phyloP scores from a whole-genome alignment of 2,113 vertebrate genomes.

The Mustela lutreola region DNA sequence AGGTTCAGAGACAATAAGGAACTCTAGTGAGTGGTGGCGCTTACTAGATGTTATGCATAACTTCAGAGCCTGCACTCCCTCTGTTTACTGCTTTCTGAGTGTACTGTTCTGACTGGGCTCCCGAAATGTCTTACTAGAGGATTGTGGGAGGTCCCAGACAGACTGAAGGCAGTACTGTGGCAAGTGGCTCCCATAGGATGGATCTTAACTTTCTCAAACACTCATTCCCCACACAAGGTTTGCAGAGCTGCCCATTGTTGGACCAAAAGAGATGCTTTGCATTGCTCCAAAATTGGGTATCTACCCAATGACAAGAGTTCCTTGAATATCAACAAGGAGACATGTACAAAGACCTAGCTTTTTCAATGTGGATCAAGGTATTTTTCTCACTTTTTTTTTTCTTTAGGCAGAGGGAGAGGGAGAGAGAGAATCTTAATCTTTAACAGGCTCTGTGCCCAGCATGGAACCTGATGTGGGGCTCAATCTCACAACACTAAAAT shows the following conservation, averaged over 20 bases:
- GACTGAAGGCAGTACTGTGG: not conserved
- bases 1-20: not conserved
- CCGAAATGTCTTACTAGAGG: not conserved
- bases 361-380: not conserved
- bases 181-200: not conserved
- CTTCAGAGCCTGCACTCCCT: not conserved
- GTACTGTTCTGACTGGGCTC: not conserved
- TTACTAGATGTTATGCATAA: not conserved
- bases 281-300: not conserved
- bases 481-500: not conserved
- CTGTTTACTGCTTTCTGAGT: not conserved
- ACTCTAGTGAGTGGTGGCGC: not conserved
- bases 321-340: not conserved
- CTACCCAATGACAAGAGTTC: not conserved
- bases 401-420: not conserved
- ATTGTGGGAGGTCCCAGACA: accelerated
- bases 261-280: not conserved
- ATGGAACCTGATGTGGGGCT: not conserved
- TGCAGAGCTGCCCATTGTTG: not conserved
- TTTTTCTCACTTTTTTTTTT: constrained; percentile 1
- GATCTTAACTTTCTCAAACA: not conserved
- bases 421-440: not conserved
- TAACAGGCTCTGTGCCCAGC: not conserved
- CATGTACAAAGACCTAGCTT: not conserved
- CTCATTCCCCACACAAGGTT: not conserved